phyloP scores from a whole-genome alignment of 2,797 vertebrate species.

The Syngnathus acus region DNA sequence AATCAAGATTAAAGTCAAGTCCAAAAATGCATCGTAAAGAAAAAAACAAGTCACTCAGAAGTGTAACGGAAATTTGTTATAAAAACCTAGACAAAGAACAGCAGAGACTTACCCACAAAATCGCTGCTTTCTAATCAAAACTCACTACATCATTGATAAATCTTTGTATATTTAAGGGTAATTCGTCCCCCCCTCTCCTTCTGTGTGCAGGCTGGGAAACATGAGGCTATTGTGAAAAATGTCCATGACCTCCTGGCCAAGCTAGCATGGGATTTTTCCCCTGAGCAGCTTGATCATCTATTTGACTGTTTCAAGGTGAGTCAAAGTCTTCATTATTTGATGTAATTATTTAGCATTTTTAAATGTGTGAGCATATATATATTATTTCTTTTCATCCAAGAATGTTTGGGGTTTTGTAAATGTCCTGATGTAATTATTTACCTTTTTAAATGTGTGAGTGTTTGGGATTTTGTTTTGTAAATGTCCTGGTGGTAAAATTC shows the following conservation, averaged over 20 bases:
- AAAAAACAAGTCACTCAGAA: too few species aligned
- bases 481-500: too few species aligned
- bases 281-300: slow-evolving; percentile 97
- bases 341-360: too few species aligned
- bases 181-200: background rate
- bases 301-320: slow-evolving; percentile 99
- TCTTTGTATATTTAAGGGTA: background rate
- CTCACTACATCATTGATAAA: background rate
- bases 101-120: too few species aligned
- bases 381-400: background rate
- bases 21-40: too few species aligned
- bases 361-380: too few species aligned
- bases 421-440: too few species aligned
- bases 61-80: background rate
- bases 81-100: too few species aligned
- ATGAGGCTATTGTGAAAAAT: slow-evolving; percentile 99
- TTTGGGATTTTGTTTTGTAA: background rate
- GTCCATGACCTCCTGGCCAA: slow-evolving; percentile 97
- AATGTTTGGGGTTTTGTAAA: background rate
- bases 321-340: background rate
- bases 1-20: too few species aligned
- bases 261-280: slow-evolving; percentile 98
- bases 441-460: too few species aligned
- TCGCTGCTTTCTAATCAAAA: too few species aligned
- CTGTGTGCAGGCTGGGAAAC: slow-evolving; percentile 85